Evolutionary conservation across 2,888 invertebrate genomes (phyloP).

Genomic region (Deilephila porcellus): DNA sequence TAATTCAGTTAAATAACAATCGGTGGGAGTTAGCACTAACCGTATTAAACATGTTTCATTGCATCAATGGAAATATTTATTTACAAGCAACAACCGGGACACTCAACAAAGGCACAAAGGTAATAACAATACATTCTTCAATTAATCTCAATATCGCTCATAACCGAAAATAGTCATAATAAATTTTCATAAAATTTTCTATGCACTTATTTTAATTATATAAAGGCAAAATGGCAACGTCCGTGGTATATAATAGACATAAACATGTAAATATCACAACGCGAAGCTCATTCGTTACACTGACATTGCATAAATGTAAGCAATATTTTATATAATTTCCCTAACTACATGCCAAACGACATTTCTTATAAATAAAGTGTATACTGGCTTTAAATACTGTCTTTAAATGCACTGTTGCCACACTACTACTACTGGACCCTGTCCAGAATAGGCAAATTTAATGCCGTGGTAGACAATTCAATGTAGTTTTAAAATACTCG

Average conservation of each 20-base stretch:
- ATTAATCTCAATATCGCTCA: neutral
- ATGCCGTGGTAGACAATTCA: no score
- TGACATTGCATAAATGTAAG: constrained; percentile 15
- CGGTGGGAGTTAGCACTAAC: neutral
- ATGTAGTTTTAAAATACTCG: no score
- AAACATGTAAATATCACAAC: constrained; percentile 31
- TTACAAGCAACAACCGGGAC: neutral
- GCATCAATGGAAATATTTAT: neutral
- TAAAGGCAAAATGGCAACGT: constrained; percentile 6
- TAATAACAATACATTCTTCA: neutral
- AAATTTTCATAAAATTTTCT: neutral
- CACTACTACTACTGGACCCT: neutral
- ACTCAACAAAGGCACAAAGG: constrained; percentile 21
- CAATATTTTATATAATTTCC: constrained; percentile 17
- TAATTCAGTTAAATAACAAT: neutral
- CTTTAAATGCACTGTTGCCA: constrained; percentile 9
- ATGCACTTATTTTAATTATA: neutral
- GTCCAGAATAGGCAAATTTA: neutral
- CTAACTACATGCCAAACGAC: constrained; percentile 1
- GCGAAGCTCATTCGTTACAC: constrained; percentile 33
- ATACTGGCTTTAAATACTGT: constrained; percentile 39
- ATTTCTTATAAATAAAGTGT: constrained; percentile 33
- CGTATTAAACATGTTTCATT: neutral
- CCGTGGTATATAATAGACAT: neutral
- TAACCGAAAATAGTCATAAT: neutral